Conservation (phyloP, 2,888 invertebrate species). For the Leptinotarsa juncta region DNA sequence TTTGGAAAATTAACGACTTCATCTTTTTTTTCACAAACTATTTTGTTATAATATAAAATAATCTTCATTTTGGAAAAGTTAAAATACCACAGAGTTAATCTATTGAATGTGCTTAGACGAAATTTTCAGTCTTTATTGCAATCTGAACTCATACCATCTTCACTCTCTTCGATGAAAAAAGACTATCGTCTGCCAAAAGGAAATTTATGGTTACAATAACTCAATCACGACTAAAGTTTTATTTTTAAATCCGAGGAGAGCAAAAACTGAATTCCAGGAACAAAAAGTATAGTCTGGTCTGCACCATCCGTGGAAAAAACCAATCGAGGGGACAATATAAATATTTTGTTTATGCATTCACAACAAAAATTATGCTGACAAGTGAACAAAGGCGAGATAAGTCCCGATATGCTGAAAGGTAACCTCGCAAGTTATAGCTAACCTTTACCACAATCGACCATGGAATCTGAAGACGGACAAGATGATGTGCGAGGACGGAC, state of each 20-base stretch:
- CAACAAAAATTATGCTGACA: slow-evolving; percentile 68
- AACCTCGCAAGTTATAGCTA: slow-evolving; percentile 67
- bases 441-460: slow-evolving; percentile 62
- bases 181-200: slow-evolving; percentile 7
- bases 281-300: slow-evolving; percentile 55
- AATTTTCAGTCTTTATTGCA: background rate
- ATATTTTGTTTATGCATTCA: slow-evolving; percentile 68
- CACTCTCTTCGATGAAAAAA: background rate
- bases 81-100: no score
- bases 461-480: slow-evolving; percentile 38
- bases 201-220: slow-evolving; percentile 61
- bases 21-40: no score
- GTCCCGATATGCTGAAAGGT: slow-evolving; percentile 66
- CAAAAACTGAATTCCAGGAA: slow-evolving; percentile 65
- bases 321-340: slow-evolving; percentile 67
- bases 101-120: no score
- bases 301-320: slow-evolving; percentile 60
- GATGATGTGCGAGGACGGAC: slow-evolving; percentile 31
- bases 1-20: no score
- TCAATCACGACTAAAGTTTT: slow-evolving; percentile 66
- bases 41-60: no score
- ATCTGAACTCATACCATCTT: background rate
- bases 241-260: slow-evolving; percentile 54
- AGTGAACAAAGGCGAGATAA: slow-evolving; percentile 68
- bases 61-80: no score